Base-by-base conservation (phyloP, 2,797 vertebrate genomes). In the Hephaestus fuliginosus region DNA sequence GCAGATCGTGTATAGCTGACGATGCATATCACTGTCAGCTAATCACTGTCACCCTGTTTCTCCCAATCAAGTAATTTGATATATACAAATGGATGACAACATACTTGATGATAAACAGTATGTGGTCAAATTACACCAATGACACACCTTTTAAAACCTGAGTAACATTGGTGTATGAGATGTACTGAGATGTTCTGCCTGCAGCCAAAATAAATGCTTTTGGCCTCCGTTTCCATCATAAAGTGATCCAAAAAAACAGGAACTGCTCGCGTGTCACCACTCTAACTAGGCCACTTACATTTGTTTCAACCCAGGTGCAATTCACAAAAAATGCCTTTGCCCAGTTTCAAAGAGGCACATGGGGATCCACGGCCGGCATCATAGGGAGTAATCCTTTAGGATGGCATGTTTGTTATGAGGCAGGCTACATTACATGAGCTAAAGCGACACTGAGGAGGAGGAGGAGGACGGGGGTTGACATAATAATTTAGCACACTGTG, bases 21-120 rank as follows among this genome's bases (percentile, higher is more conserved):
- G 86, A 72, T 83, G 76, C 82, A 80, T 46, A 74, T 89, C 87
- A 60, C 57, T 84, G 85, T 89, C 87, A 83, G 82, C 69, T 82
- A 76, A 87, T 85, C 76, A 81, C 78, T 78, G 55, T 85, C 43
- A 41, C 63, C 61, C 61, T 48, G 51, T 84, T 84, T 56, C 74
- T 70, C 64, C 57, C 67, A 53, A 62, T 80, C 76, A 44, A 80
- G 74, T 79, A 6, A 74, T 81, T 82, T 84, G 83, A 90, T 86
- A 74, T 10, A 73, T 64, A 86, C 84, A 87, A 88, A 87, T 67
- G 43, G 64, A 82, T 13, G 62, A 71, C 81, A 75, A 51, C 72
- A 57, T 43, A 33, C 33, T 79, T 67, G 81, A 76, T 79, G 81
- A 51, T 74, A 65, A 84, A 75, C 68, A 63, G n/a, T 15, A 18